Percentiles rank a stretch among this genome's conserved stretches.
Evolutionary conservation across 2,113 vertebrate genomes (phyloP).

Genomic region (Carassius auratus): DNA sequence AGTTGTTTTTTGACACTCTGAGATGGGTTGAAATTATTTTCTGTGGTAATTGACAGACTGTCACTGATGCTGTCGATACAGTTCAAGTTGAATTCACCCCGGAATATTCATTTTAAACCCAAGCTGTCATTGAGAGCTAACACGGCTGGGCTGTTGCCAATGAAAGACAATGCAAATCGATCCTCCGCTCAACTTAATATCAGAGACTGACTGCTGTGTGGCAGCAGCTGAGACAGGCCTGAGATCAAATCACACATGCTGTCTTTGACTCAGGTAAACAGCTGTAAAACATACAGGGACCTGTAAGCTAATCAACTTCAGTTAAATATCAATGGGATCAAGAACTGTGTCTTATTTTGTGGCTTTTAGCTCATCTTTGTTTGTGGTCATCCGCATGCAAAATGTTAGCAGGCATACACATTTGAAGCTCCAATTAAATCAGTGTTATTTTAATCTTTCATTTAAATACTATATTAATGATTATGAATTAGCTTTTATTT

Average conservation of each 20-base stretch:
- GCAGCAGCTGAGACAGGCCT: neutral
- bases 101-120: constrained; percentile 1
- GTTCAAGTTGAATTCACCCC: constrained; percentile 7
- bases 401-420: neutral
- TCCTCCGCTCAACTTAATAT: neutral
- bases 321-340: neutral
- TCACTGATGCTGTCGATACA: constrained; percentile 8
- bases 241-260: constrained; percentile 7
- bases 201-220: constrained; percentile 25
- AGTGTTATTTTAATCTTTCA: neutral
- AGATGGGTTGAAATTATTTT: neutral
- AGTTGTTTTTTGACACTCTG: no score
- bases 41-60: neutral
- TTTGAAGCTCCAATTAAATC: neutral
- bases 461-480: neutral
- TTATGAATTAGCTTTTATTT: neutral
- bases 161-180: constrained; percentile 9
- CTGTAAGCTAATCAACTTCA: neutral
- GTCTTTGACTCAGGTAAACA: constrained; percentile 1
- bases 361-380: neutral
- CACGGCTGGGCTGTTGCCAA: neutral
- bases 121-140: constrained; percentile 36
- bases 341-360: neutral
- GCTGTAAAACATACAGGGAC: neutral
- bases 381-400: neutral